phyloP scores from a whole-genome alignment of 2,113 vertebrate genomes.

The Rostratula benghalensis region DNA sequence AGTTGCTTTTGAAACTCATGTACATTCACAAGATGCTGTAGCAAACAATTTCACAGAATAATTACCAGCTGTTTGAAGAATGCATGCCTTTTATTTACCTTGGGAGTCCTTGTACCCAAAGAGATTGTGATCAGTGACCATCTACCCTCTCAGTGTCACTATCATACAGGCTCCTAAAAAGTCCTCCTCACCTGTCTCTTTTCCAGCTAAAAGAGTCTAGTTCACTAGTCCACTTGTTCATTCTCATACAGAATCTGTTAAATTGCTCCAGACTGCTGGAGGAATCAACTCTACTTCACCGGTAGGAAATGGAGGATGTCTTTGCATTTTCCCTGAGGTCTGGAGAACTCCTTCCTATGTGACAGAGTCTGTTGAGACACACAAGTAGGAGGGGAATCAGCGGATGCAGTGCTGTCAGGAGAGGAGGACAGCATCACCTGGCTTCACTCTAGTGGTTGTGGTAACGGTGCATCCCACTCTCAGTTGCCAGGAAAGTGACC shows the following conservation, averaged over 20 bases:
- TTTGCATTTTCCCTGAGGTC: neutral
- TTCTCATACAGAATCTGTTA: neutral
- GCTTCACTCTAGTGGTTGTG: neutral
- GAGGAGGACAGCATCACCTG: neutral
- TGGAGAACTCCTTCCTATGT: neutral
- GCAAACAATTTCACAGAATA: neutral
- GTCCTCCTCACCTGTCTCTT: neutral
- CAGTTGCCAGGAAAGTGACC: neutral
- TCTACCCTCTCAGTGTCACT: neutral
- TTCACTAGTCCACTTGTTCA: neutral
- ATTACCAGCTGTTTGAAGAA: neutral
- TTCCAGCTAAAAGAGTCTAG: neutral
- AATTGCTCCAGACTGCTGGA: neutral
- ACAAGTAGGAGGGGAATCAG: neutral
- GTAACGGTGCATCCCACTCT: neutral
- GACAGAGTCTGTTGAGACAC: fast-evolving
- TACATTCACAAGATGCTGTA: neutral
- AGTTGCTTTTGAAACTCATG: neutral
- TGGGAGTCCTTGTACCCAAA: neutral
- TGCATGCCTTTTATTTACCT: neutral
- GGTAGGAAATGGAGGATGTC: neutral
- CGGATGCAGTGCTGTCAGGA: neutral
- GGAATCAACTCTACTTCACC: neutral
- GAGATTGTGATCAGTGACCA: neutral
- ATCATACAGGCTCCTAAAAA: neutral